These are phyloP conservation scores for Grammomys dolichurus DNA, from an alignment of 2,113 vertebrate genomes.

Conservation along the genomic window DNA sequence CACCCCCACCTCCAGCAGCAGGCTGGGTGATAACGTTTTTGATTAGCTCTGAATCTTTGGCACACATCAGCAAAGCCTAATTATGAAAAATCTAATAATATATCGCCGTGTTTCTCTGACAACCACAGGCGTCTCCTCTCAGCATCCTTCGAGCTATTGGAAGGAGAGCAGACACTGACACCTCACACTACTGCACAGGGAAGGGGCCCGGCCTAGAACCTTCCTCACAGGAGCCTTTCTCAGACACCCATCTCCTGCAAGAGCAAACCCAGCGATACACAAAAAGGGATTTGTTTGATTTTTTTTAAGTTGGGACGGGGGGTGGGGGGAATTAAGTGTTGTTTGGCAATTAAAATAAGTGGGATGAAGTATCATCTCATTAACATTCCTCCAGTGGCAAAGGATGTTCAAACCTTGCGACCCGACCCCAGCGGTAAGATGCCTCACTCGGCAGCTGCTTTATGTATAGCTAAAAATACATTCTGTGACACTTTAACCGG, in stretches of 20 bases:
- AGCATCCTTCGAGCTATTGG: not conserved
- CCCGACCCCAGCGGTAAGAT: slow-evolving; percentile 30
- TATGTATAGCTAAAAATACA: slow-evolving; percentile 74
- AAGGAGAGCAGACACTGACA: not conserved
- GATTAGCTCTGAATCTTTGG: slow-evolving; percentile 69
- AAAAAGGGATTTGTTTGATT: not conserved
- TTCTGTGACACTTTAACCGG: slow-evolving; percentile 74
- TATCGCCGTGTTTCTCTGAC: slow-evolving; percentile 68
- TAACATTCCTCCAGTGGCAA: slow-evolving; percentile 41
- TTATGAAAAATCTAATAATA: slow-evolving; percentile 52
- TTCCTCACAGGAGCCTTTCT: not conserved
- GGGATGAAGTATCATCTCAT: slow-evolving; percentile 62
- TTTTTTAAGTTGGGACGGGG: not conserved
- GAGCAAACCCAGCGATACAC: not conserved
- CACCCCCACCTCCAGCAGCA: slow-evolving; percentile 56
- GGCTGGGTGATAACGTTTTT: slow-evolving; percentile 77
- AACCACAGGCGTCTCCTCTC: slow-evolving; percentile 45
- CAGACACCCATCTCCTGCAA: not conserved
- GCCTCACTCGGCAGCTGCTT: not conserved
- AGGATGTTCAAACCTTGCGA: not conserved
- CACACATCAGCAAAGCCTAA: slow-evolving; percentile 45
- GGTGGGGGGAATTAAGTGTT: not conserved
- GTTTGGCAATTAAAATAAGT: slow-evolving; percentile 55
- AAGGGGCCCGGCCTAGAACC: not conserved
- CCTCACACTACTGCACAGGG: not conserved